Evolutionary conservation across 2,797 vertebrate species (phyloP), one percentile per base, ranked within the genome.

Genomic region (Tinamus major): DNA sequence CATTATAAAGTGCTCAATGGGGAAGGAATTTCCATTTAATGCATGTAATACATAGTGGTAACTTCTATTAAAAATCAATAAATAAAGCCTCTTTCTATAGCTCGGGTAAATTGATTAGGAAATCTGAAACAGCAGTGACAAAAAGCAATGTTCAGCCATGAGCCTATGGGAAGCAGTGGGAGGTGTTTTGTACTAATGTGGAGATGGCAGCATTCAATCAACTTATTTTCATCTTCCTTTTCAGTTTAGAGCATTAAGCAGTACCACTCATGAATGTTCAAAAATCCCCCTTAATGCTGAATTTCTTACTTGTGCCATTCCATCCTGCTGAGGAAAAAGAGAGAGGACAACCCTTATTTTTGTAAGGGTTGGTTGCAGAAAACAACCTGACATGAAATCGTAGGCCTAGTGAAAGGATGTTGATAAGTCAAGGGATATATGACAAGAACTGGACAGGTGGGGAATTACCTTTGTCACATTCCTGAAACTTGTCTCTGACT

Each of bases 231-330:
- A 71, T 81, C 68, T 46, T 84, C 65, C 15, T 31, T 79, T 95
- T 94, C 35, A 62, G 27, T 88, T 89, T 92, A 67, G 20, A 87
- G 79, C 14, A 29, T 72, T 51, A 87, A 90, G 82, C 39, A 61
- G 61, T 56, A 9, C 53, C 10, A 19, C 9, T 55, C 51, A 69
- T 85, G 71, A 96, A 90, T 85, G 96, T 97, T 95, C 95, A 96
- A 96, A 96, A 94, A 92, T 77, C 69, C 61, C 79, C 77, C 56
- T 97, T 97, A 97, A 97, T 96, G 62, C 37, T 62, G 82, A 94
- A 72, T 92, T 80, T 81, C 23, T 79, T 51, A 26, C 80, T 65
- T 90, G 87, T 95, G 96, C 97, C 96, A 97, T 97, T 97, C 96
- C 94, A 87, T 31, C 96, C 87, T 95, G 94, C 18, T 46, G 44